These are phyloP conservation scores for Balaeniceps rex DNA, from an alignment of 2,113 vertebrate species.

Conservation along the genomic window DNA sequence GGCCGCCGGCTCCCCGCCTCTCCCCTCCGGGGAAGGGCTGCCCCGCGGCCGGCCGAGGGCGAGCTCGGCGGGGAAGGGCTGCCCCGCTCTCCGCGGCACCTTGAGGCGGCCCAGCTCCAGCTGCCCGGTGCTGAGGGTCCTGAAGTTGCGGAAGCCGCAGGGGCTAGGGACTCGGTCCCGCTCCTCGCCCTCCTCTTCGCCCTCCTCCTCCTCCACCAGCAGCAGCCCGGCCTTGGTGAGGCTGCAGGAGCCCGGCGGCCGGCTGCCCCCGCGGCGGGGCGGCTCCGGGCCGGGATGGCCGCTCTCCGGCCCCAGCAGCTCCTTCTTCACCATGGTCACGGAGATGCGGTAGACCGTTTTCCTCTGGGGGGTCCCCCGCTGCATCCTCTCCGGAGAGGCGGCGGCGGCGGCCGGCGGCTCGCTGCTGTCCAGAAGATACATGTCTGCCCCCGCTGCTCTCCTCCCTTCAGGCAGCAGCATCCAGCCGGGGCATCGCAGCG, in stretches of 20 bases:
- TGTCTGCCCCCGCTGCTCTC: conserved; percentile 8
- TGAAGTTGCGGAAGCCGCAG: conserved; percentile 78
- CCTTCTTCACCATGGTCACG: conserved; percentile 91
- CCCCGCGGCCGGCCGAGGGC: background rate
- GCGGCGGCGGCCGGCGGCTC: conserved; percentile 59
- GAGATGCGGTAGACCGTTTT: conserved; percentile 93
- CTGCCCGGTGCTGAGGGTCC: conserved; percentile 91
- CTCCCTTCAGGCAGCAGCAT: background rate
- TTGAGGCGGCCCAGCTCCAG: conserved; percentile 86
- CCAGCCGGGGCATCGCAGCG: background rate
- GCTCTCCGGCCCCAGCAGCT: conserved; percentile 66
- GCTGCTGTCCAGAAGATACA: conserved; percentile 85
- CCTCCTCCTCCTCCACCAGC: conserved; percentile 72
- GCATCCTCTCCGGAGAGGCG: conserved; percentile 75
- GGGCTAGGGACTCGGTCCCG: conserved; percentile 29
- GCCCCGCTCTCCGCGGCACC: conserved; percentile 47
- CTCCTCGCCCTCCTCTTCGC: conserved; percentile 70
- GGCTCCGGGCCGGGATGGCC: background rate
- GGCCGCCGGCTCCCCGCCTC: background rate
- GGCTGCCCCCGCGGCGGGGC: background rate
- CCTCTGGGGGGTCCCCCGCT: conserved; percentile 80
- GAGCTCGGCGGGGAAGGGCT: background rate
- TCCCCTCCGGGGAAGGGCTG: background rate
- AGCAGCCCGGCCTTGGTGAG: conserved; percentile 31
- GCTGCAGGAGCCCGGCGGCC: background rate